Conservation (phyloP, 1,140 invertebrate species). For the Charaxes varanes region DNA sequence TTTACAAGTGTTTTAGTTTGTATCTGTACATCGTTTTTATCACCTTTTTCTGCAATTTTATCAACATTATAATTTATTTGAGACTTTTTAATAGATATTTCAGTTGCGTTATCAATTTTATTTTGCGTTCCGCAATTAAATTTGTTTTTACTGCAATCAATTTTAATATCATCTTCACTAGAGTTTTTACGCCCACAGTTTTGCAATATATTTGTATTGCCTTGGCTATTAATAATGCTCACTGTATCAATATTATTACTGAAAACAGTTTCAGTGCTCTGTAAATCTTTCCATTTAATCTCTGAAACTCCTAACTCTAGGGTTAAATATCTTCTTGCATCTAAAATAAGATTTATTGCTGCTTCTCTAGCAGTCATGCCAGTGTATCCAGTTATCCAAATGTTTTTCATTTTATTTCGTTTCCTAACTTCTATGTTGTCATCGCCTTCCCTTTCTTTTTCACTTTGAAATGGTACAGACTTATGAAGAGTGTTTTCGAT, state of each 20-base stretch:
- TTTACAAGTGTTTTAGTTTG: not conserved
- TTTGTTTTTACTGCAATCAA: too few species aligned
- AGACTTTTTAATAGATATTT: too few species aligned
- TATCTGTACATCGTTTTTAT: too few species aligned
- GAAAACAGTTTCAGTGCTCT: conserved; percentile 4
- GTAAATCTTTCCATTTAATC: conserved; percentile 74
- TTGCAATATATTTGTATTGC: too few species aligned
- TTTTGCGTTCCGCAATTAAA: too few species aligned
- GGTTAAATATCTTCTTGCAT: conserved; percentile 84
- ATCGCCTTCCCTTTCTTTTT: conserved; percentile 83
- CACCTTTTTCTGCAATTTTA: too few species aligned
- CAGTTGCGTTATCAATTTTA: too few species aligned
- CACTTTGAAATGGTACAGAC: conserved; percentile 88
- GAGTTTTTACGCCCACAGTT: too few species aligned
- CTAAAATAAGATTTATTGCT: conserved; percentile 84
- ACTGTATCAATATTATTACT: not conserved
- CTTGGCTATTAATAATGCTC: not conserved
- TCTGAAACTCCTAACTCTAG: conserved; percentile 76
- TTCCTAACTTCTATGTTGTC: conserved; percentile 79
- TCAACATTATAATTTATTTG: too few species aligned
- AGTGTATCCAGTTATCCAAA: conserved; percentile 89
- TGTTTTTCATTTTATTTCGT: conserved; percentile 79
- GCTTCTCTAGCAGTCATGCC: conserved; percentile 89
- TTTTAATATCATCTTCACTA: too few species aligned
- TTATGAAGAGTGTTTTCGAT: conserved; percentile 87